Evolutionary conservation across 2,888 invertebrate species (phyloP).

Genomic region (Liodrosophila aerea): DNA sequence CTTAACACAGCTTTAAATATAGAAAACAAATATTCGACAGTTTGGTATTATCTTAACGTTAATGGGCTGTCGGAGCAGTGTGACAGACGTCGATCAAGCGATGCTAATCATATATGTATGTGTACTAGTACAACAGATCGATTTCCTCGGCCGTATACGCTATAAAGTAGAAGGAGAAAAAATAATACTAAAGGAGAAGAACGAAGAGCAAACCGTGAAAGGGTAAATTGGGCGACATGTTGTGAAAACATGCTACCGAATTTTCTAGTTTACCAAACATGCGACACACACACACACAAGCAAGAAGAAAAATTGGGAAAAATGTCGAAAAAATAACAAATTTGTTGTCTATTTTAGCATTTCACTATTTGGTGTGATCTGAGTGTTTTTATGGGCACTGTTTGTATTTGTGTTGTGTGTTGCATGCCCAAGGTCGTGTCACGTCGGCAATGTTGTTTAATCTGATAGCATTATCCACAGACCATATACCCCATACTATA

Average conservation of each 20-base stretch:
- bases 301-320: not conserved
- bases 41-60: slow-evolving; percentile 16
- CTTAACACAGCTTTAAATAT: no score
- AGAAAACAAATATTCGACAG: no score
- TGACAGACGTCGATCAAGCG: slow-evolving; percentile 37
- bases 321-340: not conserved
- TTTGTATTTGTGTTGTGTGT: slow-evolving; percentile 22
- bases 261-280: slow-evolving; percentile 68
- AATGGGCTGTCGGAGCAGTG: slow-evolving; percentile 1
- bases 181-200: not conserved
- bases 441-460: slow-evolving; percentile 69
- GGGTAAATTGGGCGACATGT: slow-evolving; percentile 81
- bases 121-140: not conserved
- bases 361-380: slow-evolving; percentile 3
- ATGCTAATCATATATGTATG: slow-evolving; percentile 33
- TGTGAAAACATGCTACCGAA: slow-evolving; percentile 82
- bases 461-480: slow-evolving; percentile 48
- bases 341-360: no score
- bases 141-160: not conserved
- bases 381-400: slow-evolving; percentile 3
- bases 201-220: slow-evolving; percentile 50
- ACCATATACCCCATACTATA: not conserved
- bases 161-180: slow-evolving; percentile 28
- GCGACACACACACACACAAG: slow-evolving; percentile 36
- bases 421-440: slow-evolving; percentile 33